A percentile compares a stretch with the other conserved stretches of the same genome.
These are phyloP conservation scores for Pelosia muscerda DNA, from an alignment of 2,888 invertebrate species.

Conservation along the genomic window DNA sequence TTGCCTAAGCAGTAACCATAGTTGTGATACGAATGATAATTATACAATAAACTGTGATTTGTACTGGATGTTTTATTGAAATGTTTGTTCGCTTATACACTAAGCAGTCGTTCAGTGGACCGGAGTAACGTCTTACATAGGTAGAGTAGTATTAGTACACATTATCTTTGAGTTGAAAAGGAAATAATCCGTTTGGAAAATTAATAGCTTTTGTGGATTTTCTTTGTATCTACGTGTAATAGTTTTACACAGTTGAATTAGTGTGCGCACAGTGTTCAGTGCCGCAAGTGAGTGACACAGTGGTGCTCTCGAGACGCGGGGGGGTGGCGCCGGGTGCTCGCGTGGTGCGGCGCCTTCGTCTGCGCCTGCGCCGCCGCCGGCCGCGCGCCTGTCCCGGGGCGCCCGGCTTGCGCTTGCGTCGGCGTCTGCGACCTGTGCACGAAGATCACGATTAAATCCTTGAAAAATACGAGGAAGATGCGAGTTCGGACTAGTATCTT, in stretches of 20 bases:
- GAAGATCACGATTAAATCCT: too few species aligned
- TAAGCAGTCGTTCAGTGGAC: too few species aligned
- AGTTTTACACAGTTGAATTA: background rate
- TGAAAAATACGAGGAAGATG: too few species aligned
- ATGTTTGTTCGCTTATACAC: too few species aligned
- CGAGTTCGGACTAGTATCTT: too few species aligned
- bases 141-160: too few species aligned
- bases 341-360: background rate
- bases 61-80: background rate
- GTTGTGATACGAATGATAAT: background rate
- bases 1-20: background rate
- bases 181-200: background rate
- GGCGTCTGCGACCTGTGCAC: background rate
- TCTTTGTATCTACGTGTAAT: background rate
- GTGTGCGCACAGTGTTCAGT: too few species aligned
- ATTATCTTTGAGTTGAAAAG: background rate
- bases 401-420: background rate
- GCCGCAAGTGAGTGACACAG: too few species aligned
- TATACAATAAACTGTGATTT: background rate
- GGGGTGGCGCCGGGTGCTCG: background rate
- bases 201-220: background rate
- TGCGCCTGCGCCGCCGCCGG: background rate
- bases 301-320: too few species aligned
- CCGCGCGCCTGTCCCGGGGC: background rate
- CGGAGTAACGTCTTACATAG: too few species aligned